phyloP scores from a whole-genome alignment of 2,888 invertebrate species.

The Sesamia inferens region DNA sequence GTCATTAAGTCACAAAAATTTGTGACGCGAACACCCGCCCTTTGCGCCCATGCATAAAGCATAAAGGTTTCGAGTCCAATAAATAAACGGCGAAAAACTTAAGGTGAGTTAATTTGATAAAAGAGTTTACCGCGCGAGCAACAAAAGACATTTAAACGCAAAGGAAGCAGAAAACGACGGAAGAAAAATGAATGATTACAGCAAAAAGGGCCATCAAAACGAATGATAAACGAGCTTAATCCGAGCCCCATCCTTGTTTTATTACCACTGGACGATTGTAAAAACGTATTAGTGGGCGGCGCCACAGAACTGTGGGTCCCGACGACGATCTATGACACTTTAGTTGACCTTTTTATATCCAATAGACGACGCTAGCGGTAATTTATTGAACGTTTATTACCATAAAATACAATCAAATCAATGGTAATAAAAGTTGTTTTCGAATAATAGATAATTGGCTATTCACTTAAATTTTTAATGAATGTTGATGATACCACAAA shows the following conservation, averaged over 20 bases:
- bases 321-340: constrained; percentile 82
- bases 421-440: constrained; percentile 60
- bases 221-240: constrained; percentile 90
- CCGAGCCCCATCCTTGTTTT: constrained; percentile 88
- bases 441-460: constrained; percentile 41
- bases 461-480: constrained; percentile 19
- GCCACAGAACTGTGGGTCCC: constrained; percentile 64
- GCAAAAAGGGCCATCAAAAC: constrained; percentile 90
- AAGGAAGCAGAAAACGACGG: constrained; percentile 88
- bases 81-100: constrained; percentile 64
- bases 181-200: constrained; percentile 90
- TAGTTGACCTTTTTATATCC: constrained; percentile 83
- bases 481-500: background rate
- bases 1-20: constrained; percentile 69
- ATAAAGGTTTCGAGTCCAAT: constrained; percentile 46
- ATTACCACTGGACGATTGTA: constrained; percentile 88
- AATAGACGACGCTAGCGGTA: constrained; percentile 77
- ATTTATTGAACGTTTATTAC: constrained; percentile 82
- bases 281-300: constrained; percentile 88
- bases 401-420: constrained; percentile 71
- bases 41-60: constrained; percentile 33
- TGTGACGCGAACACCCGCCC: constrained; percentile 52
- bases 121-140: constrained; percentile 79
- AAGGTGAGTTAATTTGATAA: constrained; percentile 80
- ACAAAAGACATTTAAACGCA: constrained; percentile 87